Base-by-base conservation (phyloP, 2,888 invertebrate species). In the Hydroisotoma schaefferi region DNA sequence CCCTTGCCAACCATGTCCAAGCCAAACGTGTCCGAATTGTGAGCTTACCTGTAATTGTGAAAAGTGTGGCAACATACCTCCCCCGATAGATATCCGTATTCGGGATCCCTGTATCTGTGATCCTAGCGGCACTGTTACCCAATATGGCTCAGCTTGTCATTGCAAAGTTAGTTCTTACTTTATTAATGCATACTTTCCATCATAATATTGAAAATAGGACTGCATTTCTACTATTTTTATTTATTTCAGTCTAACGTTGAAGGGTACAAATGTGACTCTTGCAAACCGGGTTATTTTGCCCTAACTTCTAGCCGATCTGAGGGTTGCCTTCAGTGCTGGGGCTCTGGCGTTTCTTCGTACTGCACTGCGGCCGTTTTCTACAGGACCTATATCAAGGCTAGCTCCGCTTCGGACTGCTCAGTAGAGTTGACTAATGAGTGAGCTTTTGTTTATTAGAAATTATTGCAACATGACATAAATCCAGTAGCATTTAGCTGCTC, bases 281-380 rank as follows among this genome's bases (percentile, higher is more conserved):
- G 67, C 51, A 67, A 63, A 54, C 37, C 49, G 10, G 69, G 69
- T 18, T 67, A 65, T 43, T 69, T 69, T 55, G 67, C 61, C n/a
- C 33, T 69, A 4, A 51, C 57, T 8, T 47, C 48, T 27, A 33
- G 52, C 2, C 52, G 59, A 20, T 15, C 44, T 2, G 60, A 63
- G 38, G 69, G 69, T 5, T 67, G 67, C 23, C 25, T 61, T 1
- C 12, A 58, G 20, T 67, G 67, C 51, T 69, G 65, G 52, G 61
- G 67, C 25, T 67, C 67, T 22, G 67, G 67, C 5, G 53, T 67
- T 1, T 52, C 64, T 2, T 40, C 56, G 10, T 59, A 57, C 55
- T 67, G 67, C 22, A 43, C 48, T n/a, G 55, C 59, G 1, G 59
- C 64, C 2, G 55, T 57, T 2, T 62, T 57, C 37, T 67, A 62